These are phyloP conservation scores for Pogonomyrmex californicus DNA, from an alignment of 1,140 invertebrate genomes.

Conservation along the genomic window DNA sequence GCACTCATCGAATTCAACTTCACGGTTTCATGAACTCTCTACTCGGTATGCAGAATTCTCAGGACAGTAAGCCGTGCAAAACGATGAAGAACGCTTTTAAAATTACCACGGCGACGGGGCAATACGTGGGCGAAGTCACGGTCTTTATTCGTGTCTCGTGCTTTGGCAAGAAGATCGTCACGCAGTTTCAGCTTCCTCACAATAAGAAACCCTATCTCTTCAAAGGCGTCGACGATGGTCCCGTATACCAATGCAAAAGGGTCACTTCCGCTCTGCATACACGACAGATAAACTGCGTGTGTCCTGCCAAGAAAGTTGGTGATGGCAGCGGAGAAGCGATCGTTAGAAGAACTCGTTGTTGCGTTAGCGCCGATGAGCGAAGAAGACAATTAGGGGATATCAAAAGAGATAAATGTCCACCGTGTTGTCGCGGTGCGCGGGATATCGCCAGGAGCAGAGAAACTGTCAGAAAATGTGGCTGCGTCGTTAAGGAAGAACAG, in stretches of 20 bases:
- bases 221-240: slow-evolving; percentile 78
- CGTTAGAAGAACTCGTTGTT: slow-evolving; percentile 51
- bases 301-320: slow-evolving; percentile 5
- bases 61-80: slow-evolving; percentile 71
- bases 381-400: not conserved
- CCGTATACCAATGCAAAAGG: slow-evolving; percentile 81
- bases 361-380: not conserved
- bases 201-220: slow-evolving; percentile 84
- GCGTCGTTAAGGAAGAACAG: slow-evolving; percentile 62
- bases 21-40: slow-evolving; percentile 80
- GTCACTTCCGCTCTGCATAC: slow-evolving; percentile 64
- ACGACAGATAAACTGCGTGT: slow-evolving; percentile 59
- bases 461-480: slow-evolving; percentile 73
- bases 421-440: slow-evolving; percentile 24
- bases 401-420: slow-evolving; percentile 7
- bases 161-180: slow-evolving; percentile 90
- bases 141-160: slow-evolving; percentile 89
- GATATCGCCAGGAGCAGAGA: not conserved
- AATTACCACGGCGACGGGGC: slow-evolving; percentile 82
- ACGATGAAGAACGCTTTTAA: slow-evolving; percentile 88
- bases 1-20: slow-evolving; percentile 78
- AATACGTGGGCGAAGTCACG: slow-evolving; percentile 86
- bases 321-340: slow-evolving; percentile 61
- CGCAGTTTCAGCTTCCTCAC: slow-evolving; percentile 88
- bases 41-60: slow-evolving; percentile 71